A percentile compares a stretch with the other conserved stretches of the same genome.
phyloP scores from a whole-genome alignment of 2,113 vertebrate species.

The Progne subis region DNA sequence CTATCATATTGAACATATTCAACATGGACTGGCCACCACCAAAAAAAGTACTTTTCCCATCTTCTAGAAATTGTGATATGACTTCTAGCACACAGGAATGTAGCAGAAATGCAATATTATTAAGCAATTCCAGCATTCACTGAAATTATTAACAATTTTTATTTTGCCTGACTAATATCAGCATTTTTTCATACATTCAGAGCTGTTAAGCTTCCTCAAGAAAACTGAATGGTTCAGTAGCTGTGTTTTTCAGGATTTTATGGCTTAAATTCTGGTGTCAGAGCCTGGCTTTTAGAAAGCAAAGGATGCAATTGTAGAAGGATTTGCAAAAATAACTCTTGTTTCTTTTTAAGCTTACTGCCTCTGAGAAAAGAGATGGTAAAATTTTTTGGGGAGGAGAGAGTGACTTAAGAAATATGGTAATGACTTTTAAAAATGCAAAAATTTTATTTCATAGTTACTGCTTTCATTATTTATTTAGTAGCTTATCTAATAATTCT shows the following conservation, averaged over 20 bases:
- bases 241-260: not conserved
- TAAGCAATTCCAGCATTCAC: not conserved
- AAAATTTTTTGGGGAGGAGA: not conserved
- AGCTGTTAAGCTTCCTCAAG: not conserved
- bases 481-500: not conserved
- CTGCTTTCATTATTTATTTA: conserved; percentile 25
- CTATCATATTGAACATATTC: not conserved
- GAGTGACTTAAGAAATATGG: not conserved
- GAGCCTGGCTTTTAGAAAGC: not conserved
- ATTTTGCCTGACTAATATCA: not conserved
- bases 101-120: not conserved
- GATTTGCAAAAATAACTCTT: not conserved
- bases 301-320: not conserved
- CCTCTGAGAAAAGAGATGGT: not conserved
- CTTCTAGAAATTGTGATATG: not conserved
- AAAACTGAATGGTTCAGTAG: not conserved
- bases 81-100: not conserved
- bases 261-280: not conserved
- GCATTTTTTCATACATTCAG: not conserved
- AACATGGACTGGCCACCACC: not conserved
- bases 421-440: not conserved
- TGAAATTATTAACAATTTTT: not conserved
- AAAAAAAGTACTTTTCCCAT: not conserved
- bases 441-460: not conserved
- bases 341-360: not conserved